phyloP scores from a whole-genome alignment of 1,140 invertebrate species.

The Solen grandis region DNA sequence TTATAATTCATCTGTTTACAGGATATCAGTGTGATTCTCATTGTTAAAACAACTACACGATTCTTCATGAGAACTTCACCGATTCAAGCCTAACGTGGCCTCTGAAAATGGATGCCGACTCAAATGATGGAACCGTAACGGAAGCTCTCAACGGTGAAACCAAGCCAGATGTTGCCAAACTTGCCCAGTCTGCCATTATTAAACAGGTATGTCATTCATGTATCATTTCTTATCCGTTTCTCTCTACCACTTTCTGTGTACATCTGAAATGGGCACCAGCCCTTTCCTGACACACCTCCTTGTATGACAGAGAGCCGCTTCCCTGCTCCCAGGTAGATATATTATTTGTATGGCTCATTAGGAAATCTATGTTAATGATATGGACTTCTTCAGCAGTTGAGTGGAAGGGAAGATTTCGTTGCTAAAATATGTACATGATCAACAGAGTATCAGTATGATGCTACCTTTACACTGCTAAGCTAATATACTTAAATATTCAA shows the following conservation, averaged over 20 bases:
- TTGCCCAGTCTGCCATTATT: conserved; percentile 79
- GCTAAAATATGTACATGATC: conserved; percentile 60
- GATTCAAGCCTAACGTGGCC: no score
- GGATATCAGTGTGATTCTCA: no score
- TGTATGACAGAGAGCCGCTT: conserved; percentile 27
- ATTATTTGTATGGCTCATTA: conserved; percentile 71
- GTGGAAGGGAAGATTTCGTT: conserved; percentile 12
- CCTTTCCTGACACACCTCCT: neutral
- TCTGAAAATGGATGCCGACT: conserved; percentile 77
- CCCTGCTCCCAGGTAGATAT: conserved; percentile 63
- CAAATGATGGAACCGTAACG: conserved; percentile 73
- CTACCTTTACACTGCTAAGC: neutral
- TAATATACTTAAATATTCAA: conserved; percentile 51
- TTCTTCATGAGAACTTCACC: no score
- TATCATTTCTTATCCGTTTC: neutral
- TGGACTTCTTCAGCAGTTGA: conserved; percentile 52
- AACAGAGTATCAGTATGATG: conserved; percentile 22
- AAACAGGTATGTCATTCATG: conserved; percentile 75
- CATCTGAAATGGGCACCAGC: conserved; percentile 1
- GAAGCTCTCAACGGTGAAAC: conserved; percentile 77
- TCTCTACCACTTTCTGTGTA: neutral
- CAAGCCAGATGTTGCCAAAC: conserved; percentile 77
- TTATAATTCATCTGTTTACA: no score
- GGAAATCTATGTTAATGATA: conserved; percentile 79
- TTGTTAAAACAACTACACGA: no score